A percentile compares a stretch with the other conserved stretches of the same genome.
phyloP scores from a whole-genome alignment of 2,888 invertebrate species.

The Agonopterix heracliana region DNA sequence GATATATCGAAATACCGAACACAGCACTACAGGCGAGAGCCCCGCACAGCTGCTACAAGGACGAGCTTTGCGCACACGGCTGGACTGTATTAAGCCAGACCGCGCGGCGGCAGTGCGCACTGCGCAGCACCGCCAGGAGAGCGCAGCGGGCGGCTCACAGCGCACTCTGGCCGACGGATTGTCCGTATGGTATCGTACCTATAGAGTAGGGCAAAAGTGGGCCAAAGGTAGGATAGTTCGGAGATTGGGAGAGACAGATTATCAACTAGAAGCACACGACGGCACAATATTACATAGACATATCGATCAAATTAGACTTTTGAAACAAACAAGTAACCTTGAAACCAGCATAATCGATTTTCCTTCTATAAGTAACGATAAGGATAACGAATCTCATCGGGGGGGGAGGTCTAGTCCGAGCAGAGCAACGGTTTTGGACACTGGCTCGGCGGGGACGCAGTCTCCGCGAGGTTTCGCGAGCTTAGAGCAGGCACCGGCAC shows the following conservation, averaged over 20 bases:
- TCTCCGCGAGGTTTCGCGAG: no score
- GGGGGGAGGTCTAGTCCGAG: no score
- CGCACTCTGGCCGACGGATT: background rate
- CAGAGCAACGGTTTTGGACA: no score
- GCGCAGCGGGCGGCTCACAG: background rate
- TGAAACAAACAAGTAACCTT: no score
- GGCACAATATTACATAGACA: background rate
- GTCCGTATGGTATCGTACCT: background rate
- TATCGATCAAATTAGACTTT: background rate
- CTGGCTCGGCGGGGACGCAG: no score
- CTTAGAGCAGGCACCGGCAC: no score
- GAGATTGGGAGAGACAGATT: background rate
- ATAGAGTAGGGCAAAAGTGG: background rate
- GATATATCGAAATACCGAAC: background rate
- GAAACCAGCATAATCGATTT: no score
- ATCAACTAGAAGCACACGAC: background rate
- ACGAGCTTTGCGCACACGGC: background rate
- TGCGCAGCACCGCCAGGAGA: background rate
- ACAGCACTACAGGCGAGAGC: background rate
- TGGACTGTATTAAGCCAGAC: background rate
- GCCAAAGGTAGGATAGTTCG: background rate
- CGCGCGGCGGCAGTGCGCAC: background rate
- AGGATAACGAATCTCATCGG: no score
- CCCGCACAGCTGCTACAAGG: background rate
- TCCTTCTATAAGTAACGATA: no score